Conservation (phyloP, 2,113 vertebrate species). For the Noturus placidus region DNA sequence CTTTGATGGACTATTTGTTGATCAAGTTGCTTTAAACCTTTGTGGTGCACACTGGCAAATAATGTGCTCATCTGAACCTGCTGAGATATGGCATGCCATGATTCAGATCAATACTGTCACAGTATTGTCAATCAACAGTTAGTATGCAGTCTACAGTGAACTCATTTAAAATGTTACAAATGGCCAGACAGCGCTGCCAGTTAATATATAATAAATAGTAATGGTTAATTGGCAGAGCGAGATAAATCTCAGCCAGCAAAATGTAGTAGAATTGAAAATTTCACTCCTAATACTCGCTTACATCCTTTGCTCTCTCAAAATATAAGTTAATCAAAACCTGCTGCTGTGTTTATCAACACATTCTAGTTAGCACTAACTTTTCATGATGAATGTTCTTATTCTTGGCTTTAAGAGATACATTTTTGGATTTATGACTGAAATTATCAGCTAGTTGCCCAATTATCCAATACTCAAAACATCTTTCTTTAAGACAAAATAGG, state of each 20-base stretch:
- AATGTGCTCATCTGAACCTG: not conserved
- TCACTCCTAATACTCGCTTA: not conserved
- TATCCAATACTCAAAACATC: not conserved
- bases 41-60: not conserved
- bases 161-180: not conserved
- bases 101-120: slow-evolving; percentile 3
- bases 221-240: not conserved
- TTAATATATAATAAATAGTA: not conserved
- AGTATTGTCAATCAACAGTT: not conserved
- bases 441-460: not conserved
- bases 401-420: not conserved
- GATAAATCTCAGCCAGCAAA: slow-evolving; percentile 9
- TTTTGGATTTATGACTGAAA: not conserved
- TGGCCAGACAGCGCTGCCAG: not conserved
- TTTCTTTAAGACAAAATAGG: not conserved
- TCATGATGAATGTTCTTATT: not conserved
- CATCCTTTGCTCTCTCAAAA: not conserved
- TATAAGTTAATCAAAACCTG: not conserved
- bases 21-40: not conserved
- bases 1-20: slow-evolving; percentile 4
- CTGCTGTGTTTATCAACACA: not conserved
- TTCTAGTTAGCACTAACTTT: not conserved
- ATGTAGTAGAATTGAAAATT: not conserved
- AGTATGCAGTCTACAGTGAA: not conserved
- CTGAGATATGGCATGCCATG: not conserved